Evolutionary conservation across 2,888 invertebrate genomes (phyloP).

Genomic region (Drosophila cognata): DNA sequence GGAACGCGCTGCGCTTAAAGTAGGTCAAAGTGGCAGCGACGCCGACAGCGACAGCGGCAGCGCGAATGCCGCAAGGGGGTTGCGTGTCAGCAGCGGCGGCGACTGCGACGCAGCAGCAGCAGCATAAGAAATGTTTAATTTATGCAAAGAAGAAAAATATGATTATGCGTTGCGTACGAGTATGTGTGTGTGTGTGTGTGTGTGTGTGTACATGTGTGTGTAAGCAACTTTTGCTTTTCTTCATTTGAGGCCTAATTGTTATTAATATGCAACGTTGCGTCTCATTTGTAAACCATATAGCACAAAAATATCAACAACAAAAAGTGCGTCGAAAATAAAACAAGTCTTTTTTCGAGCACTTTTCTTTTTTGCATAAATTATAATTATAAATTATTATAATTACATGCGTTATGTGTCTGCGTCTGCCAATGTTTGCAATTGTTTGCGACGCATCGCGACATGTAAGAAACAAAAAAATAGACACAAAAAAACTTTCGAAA

Average conservation of each 20-base stretch:
- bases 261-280: slow-evolving; percentile 76
- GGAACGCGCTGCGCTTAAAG: slow-evolving; percentile 77
- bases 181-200: not conserved
- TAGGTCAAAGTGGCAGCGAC: slow-evolving; percentile 77
- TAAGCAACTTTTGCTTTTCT: slow-evolving; percentile 70
- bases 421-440: slow-evolving; percentile 68
- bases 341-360: slow-evolving; percentile 29
- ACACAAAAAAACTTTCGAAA: slow-evolving; percentile 48
- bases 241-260: slow-evolving; percentile 63
- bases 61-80: slow-evolving; percentile 54
- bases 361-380: slow-evolving; percentile 66
- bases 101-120: slow-evolving; percentile 52
- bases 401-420: slow-evolving; percentile 31
- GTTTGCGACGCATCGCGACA: slow-evolving; percentile 46
- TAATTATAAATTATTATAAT: slow-evolving; percentile 51
- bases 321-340: slow-evolving; percentile 68
- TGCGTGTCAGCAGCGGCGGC: slow-evolving; percentile 59
- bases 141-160: slow-evolving; percentile 63
- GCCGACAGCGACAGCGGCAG: slow-evolving; percentile 30
- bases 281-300: slow-evolving; percentile 67
- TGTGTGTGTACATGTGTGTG: slow-evolving; percentile 3
- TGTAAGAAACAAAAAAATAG: slow-evolving; percentile 2
- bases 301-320: slow-evolving; percentile 20
- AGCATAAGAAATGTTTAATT: slow-evolving; percentile 65
- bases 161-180: slow-evolving; percentile 30